Base-by-base conservation (phyloP, 2,797 vertebrate species). In the Halcyon chelicuti region DNA sequence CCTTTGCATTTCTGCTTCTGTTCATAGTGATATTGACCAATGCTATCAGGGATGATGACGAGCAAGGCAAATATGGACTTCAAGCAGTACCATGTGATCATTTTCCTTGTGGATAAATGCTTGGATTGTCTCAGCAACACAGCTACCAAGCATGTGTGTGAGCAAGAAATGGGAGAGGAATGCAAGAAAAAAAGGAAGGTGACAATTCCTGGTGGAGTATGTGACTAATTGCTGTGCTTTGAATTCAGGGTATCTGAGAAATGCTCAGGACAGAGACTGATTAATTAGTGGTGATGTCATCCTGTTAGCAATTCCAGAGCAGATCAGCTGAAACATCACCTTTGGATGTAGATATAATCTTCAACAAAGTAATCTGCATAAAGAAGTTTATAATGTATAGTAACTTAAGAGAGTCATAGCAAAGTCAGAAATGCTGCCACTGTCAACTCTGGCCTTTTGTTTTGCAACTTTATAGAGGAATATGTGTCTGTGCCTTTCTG, bases 221-320 rank as follows among this genome's bases (percentile, higher is more conserved):
- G 51, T 75, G 85, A 93, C 52, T 89, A 92, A 89, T 54, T 78
- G 61, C 61, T 77, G 67, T 71, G 82, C 75, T 75, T 76, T 83
- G 75, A 82, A 49, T 89, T 51, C 75, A 65, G 57, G 81, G 57
- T 37, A 71, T 83, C 52, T 93, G 58, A 75, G 85, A 92, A 88
- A 66, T 40, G 52, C 52, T 51, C 20, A 40, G 87, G 35, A 73
- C 71, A 89, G 88, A 78, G 46, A 63, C 66, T 85, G 74, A 93
- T 95, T 92, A 82, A 91, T 92, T 92, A 91, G 75, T 19, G 65
- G 60, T 94, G 94, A 91, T 82, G 85, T 86, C 84, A 91, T 82
- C 81, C 70, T 40, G 1, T 65, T 31, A 73, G 78, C 78, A 93
- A 29, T 68, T 63, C n/a, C 70, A 58, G 57, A 55, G 63, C 55